Conservation (phyloP, 2,888 invertebrate genomes). For the Atrina japonica region DNA sequence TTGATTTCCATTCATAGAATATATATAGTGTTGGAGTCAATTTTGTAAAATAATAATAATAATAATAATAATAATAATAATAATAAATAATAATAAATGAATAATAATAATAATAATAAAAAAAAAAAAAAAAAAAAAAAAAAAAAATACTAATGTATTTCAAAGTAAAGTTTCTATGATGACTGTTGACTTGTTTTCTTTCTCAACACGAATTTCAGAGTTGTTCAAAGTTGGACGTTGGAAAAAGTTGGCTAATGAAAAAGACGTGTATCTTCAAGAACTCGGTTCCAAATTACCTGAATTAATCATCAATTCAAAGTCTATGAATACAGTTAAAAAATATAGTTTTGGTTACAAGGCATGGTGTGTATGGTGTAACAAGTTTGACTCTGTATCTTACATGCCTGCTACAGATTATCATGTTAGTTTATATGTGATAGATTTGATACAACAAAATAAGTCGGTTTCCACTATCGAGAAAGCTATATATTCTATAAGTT, state of each 20-base stretch:
- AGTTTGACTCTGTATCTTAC: constrained; percentile 1
- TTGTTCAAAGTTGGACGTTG: too few species aligned
- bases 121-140: too few species aligned
- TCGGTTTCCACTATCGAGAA: constrained; percentile 2
- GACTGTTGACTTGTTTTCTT: too few species aligned
- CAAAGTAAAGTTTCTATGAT: too few species aligned
- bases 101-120: too few species aligned
- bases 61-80: too few species aligned
- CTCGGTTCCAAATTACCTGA: constrained; percentile 6
- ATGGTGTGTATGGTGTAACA: constrained; percentile 15
- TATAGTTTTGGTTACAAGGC: constrained; percentile 12
- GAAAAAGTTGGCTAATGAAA: background rate
- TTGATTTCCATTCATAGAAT: too few species aligned
- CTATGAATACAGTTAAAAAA: constrained; percentile 15
- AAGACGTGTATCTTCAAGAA: background rate
- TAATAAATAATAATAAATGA: too few species aligned
- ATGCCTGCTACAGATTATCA: constrained; percentile 13
- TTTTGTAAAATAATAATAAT: too few species aligned
- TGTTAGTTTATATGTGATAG: constrained; percentile 17
- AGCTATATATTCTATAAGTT: constrained; percentile 19
- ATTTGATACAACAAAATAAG: constrained; percentile 2
- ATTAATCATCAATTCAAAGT: constrained; percentile 5
- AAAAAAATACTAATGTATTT: too few species aligned
- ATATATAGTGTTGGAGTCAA: too few species aligned
- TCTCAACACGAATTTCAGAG: too few species aligned